phyloP scores from a whole-genome alignment of 2,888 invertebrate genomes.

The Thereva nobilitata region DNA sequence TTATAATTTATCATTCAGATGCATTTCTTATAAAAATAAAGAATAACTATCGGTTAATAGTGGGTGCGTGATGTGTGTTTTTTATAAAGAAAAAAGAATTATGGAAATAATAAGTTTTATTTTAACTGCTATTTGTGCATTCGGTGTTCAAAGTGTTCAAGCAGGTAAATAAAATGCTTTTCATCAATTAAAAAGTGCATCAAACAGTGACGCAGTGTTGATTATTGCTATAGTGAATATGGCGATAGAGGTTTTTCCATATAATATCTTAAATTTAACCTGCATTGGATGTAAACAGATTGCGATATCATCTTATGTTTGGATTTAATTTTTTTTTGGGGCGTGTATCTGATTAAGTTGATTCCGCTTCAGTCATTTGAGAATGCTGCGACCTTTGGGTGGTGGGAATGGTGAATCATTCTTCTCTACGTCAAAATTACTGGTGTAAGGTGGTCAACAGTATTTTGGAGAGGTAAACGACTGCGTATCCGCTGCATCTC shows the following conservation, averaged over 20 bases:
- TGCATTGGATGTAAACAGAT: not conserved
- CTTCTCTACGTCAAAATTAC: too few relatives aligned
- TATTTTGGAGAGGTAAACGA: too few relatives aligned
- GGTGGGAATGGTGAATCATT: too few relatives aligned
- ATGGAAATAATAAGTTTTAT: constrained; percentile 34
- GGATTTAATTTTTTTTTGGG: not conserved
- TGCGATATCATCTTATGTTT: not conserved
- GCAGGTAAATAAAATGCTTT: constrained; percentile 38
- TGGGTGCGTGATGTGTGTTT: not conserved
- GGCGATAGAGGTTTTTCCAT: not conserved
- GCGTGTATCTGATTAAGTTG: too few relatives aligned
- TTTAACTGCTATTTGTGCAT: constrained; percentile 32
- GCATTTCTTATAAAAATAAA: not conserved
- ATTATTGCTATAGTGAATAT: not conserved
- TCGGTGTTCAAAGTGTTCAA: constrained; percentile 32
- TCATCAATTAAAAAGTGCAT: constrained; percentile 7
- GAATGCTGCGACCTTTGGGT: too few relatives aligned
- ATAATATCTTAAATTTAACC: not conserved
- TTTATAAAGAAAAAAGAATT: constrained; percentile 20
- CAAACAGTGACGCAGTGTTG: constrained; percentile 4
- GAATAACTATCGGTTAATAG: too few relatives aligned
- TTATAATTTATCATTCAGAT: not conserved
- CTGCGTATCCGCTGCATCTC: too few relatives aligned
- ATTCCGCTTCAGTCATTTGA: too few relatives aligned
- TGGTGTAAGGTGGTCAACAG: too few relatives aligned